Base-by-base conservation (phyloP, 2,797 vertebrate species). In the Heterohyrax brucei region DNA sequence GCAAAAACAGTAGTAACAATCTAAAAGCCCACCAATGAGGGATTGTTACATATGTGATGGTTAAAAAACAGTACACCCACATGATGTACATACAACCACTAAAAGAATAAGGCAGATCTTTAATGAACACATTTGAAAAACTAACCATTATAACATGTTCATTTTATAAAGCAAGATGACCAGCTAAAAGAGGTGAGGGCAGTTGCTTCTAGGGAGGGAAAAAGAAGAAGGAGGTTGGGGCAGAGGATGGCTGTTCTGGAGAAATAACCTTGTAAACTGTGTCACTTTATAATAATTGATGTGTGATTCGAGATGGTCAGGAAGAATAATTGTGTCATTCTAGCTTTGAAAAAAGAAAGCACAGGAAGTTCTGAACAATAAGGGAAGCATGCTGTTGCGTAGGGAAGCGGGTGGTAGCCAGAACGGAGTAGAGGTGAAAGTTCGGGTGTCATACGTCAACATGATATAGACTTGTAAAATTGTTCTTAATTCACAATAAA, bases 131-230 rank as follows among this genome's bases (percentile, higher is more conserved):
- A 83, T 92, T 46, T 94, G 48, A 61, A 93, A 89, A 79, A 14
- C 68, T 30, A 16, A n/a, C 88, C 87, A 81, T 28, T 92, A 84
- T 19, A 64, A 46, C 22, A 56, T 84, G 5, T 59, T 83, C 56
- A 76, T 89, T 87, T 91, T 89, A 81, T 50, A 73, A 95, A 93
- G 30, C 64, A 91, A 93, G n/a, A 72, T 44, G 4, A 92, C 39
- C 18, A 53, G 46, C 50, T 89, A 87, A 89, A 77, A 46, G 24
- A 59, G 3, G 16, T 68, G 56, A 87, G 46, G 10, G 21, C 8
- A n/a, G 8, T 28, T 91, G n/a, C 62, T 61, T 85, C 50, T 50
- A 12, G 75, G 21, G 53, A 83, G 62, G 22, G 22, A 19, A 30
- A 91, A 79, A 92, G 48, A 82, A 62, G 19, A 21, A 84, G 79